These are phyloP conservation scores for Zonitis immaculata DNA, from an alignment of 2,888 invertebrate species.

Conservation along the genomic window DNA sequence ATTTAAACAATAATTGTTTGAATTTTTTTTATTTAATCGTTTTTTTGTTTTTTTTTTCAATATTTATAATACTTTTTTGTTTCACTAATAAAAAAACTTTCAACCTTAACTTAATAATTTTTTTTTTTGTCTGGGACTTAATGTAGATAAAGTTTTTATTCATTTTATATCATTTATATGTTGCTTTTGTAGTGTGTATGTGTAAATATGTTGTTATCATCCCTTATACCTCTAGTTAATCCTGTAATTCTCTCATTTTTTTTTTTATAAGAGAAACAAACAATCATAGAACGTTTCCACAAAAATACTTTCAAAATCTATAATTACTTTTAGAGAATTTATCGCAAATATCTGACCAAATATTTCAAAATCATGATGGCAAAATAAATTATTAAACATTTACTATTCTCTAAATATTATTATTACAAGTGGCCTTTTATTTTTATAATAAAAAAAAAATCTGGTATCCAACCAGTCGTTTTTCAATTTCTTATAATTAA, in stretches of 20 bases:
- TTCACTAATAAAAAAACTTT: conserved; percentile 50
- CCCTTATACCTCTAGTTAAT: conserved; percentile 27
- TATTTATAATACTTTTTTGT: conserved; percentile 46
- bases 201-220: not conserved
- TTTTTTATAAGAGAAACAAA: conserved; percentile 25
- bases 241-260: conserved; percentile 35
- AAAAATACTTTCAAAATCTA: conserved; percentile 34
- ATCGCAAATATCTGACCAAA: conserved; percentile 25
- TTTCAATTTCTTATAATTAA: conserved; percentile 30
- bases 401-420: conserved; percentile 27
- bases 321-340: conserved; percentile 11
- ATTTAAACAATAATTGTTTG: conserved; percentile 50
- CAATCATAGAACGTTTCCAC: conserved; percentile 45
- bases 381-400: conserved; percentile 21
- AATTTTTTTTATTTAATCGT: conserved; percentile 49
- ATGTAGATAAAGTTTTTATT: conserved; percentile 38
- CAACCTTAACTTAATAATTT: conserved; percentile 47
- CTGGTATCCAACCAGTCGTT: conserved; percentile 39
- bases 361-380: conserved; percentile 13
- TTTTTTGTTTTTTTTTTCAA: conserved; percentile 49
- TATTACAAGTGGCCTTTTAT: conserved; percentile 29
- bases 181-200: conserved; percentile 19
- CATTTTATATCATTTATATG: conserved; percentile 31
- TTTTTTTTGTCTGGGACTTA: conserved; percentile 38
- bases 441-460: conserved; percentile 36